A percentile compares a stretch with the other conserved stretches of the same genome.
These are phyloP conservation scores for Drosophila sulfurigaster DNA, from an alignment of 1,140 invertebrate genomes.

Conservation along the genomic window DNA sequence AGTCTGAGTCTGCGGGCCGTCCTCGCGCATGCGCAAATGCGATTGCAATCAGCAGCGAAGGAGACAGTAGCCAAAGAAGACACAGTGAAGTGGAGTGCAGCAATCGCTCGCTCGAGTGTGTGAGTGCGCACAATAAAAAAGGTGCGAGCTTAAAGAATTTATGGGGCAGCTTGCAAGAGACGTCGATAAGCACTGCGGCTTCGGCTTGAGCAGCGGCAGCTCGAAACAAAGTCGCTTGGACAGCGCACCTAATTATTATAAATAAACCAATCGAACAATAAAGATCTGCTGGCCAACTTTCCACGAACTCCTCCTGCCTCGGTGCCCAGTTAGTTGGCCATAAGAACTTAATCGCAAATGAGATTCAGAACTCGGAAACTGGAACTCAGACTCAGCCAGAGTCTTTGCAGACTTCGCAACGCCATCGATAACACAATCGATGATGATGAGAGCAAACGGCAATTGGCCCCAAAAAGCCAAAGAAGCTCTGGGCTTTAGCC, in stretches of 20 bases:
- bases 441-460: conserved; percentile 66
- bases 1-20: conserved; percentile 42
- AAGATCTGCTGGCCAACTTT: conserved; percentile 81
- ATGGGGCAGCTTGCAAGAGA: conserved; percentile 66
- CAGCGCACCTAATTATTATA: conserved; percentile 85
- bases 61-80: conserved; percentile 17
- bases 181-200: conserved; percentile 56
- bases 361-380: conserved; percentile 64
- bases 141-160: conserved; percentile 85
- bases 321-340: conserved; percentile 50
- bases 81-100: not conserved
- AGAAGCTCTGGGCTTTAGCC: conserved; percentile 6
- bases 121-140: conserved; percentile 83
- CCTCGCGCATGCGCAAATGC: conserved; percentile 70
- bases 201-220: no score
- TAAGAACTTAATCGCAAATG: conserved; percentile 84
- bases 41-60: conserved; percentile 69
- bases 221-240: conserved; percentile 64
- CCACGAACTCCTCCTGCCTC: conserved; percentile 58
- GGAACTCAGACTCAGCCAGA: conserved; percentile 18
- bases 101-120: conserved; percentile 42
- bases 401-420: conserved; percentile 46
- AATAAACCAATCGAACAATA: conserved; percentile 85
- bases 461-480: conserved; percentile 47
- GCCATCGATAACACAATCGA: conserved; percentile 84